Evolutionary conservation across 2,797 vertebrate species (phyloP), one percentile per base, ranked within the genome.

Genomic region (Aldrovandia affinis): DNA sequence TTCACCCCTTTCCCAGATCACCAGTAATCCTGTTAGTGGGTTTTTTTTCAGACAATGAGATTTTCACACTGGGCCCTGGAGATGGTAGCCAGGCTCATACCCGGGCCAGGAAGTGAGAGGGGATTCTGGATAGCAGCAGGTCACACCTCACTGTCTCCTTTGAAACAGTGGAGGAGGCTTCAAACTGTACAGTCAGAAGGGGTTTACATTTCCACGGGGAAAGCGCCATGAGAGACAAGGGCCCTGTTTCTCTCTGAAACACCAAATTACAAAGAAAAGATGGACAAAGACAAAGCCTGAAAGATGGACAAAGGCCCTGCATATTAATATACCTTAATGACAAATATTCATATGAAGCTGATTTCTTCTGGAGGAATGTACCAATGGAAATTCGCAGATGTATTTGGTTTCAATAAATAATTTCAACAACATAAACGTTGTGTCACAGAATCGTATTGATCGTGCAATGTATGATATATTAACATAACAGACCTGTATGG

Each of bases 121-220:
- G 78, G 25, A 79, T 50, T 52, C n/a, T 50, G 47, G 28, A 50
- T 79, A 55, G 22, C 47, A 54, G 78, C 50, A 54, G 2, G 78
- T 79, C 50, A 79, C 28, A 79, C 78, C 78, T 79, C 78, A 30
- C 78, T 79, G 78, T 54, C 47, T 55, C 78, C 78, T 28, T 50
- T 79, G 20, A 78, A 50, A 44, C 47, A 52, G 77, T 25, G 1
- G 42, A 12, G 44, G 42, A 12, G 44, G 22, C 20, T 15, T 33
- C 6, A 2, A 65, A 14, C 9, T 1, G 28, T 30, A 65, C 6
- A 33, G 63, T 30, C 5, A 65, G 63, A 65, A 65, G 63, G 9
- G 55, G 55, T 57, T 14, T 57, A 20, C 65, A 70, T 70, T 70
- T 70, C 15, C 65, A 10, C 18, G 55, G 55, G 55, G 70, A 36